Evolutionary conservation across 2,888 invertebrate genomes (phyloP).

Genomic region (Eupithecia pulchellata): DNA sequence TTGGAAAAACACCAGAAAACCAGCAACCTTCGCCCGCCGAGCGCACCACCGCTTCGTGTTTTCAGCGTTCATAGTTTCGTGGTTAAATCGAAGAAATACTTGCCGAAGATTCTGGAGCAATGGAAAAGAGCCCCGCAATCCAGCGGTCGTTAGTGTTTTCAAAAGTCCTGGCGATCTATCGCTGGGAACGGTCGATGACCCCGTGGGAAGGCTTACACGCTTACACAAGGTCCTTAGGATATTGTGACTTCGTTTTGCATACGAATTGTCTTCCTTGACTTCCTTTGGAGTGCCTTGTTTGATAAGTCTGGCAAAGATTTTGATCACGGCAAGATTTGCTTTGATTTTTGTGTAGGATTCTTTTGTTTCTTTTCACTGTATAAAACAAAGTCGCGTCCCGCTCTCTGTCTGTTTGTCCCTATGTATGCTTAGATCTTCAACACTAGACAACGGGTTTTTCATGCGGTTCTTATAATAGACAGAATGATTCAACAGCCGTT

Average conservation of each 20-base stretch:
- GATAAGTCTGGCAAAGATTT: neutral
- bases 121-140: constrained; percentile 59
- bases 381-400: too few species aligned
- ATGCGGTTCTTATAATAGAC: too few species aligned
- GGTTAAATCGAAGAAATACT: neutral
- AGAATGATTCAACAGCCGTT: too few species aligned
- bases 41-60: too few species aligned
- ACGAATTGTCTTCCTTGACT: constrained; percentile 16
- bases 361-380: too few species aligned
- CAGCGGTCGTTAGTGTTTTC: constrained; percentile 74
- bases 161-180: constrained; percentile 68
- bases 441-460: too few species aligned
- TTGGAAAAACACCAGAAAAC: too few species aligned
- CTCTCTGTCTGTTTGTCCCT: too few species aligned
- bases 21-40: too few species aligned
- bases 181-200: constrained; percentile 57
- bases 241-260: constrained; percentile 36
- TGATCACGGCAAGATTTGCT: neutral
- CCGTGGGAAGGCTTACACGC: constrained; percentile 65
- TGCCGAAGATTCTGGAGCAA: constrained; percentile 30
- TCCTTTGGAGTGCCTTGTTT: constrained; percentile 1
- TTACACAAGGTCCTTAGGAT: constrained; percentile 13
- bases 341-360: neutral
- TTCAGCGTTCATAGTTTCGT: too few species aligned
- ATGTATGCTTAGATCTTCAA: too few species aligned